These are phyloP conservation scores for Aromia moschata DNA, from an alignment of 2,888 invertebrate genomes.

Conservation along the genomic window DNA sequence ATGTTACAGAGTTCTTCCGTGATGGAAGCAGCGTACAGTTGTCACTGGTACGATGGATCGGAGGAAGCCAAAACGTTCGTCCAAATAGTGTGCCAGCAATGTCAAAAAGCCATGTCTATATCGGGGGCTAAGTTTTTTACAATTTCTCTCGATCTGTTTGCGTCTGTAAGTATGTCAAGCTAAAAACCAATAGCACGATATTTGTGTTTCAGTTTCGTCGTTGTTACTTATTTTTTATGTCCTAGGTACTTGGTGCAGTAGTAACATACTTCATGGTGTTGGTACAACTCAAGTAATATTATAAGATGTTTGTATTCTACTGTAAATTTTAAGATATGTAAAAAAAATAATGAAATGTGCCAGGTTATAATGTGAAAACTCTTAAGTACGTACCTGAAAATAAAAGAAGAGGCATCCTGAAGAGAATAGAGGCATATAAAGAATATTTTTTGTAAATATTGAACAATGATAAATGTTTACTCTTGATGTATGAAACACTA, in stretches of 20 bases:
- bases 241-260: constrained; percentile 87
- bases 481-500: too few relatives aligned
- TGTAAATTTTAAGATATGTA: too few relatives aligned
- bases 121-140: constrained; percentile 92
- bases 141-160: constrained; percentile 86
- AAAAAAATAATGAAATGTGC: too few relatives aligned
- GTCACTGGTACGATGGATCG: constrained; percentile 91
- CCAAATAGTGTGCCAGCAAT: constrained; percentile 90
- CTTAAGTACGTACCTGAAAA: too few relatives aligned
- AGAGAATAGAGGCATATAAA: too few relatives aligned
- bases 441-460: too few relatives aligned
- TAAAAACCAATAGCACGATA: too few relatives aligned
- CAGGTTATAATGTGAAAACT: too few relatives aligned
- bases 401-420: too few relatives aligned
- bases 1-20: constrained; percentile 85
- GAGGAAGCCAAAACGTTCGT: constrained; percentile 92
- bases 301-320: too few relatives aligned
- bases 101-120: constrained; percentile 89
- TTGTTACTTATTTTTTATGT: constrained; percentile 44
- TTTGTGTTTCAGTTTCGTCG: too few relatives aligned
- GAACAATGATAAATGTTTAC: too few relatives aligned
- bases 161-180: constrained; percentile 73
- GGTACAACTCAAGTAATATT: constrained; percentile 86
- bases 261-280: constrained; percentile 93
- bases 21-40: constrained; percentile 91